phyloP scores from a whole-genome alignment of 2,888 invertebrate genomes.

The Sphecodes monilicornis region DNA sequence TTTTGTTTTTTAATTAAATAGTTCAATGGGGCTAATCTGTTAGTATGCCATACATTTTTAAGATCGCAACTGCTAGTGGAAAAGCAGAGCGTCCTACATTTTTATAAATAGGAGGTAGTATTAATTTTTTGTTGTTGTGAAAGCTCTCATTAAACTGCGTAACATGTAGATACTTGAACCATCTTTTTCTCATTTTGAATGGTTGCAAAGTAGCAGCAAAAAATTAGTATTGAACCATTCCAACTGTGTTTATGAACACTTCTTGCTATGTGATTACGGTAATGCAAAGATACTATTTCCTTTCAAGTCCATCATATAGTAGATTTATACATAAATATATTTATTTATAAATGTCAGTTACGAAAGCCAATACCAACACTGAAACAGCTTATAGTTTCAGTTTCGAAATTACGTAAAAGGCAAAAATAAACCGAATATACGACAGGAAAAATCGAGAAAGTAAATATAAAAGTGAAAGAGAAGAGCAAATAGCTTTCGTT shows the following conservation, averaged over 20 bases:
- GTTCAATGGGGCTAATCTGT: too few relatives aligned
- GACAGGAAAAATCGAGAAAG: neutral
- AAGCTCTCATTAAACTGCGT: too few relatives aligned
- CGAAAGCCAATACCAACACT: neutral
- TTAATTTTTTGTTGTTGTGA: too few relatives aligned
- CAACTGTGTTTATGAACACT: too few relatives aligned
- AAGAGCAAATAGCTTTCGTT: conserved; percentile 24
- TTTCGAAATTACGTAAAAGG: neutral
- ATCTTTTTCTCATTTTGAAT: neutral
- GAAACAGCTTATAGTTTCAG: neutral
- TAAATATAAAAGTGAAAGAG: conserved; percentile 17
- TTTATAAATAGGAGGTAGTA: too few relatives aligned
- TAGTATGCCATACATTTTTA: too few relatives aligned
- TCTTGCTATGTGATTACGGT: neutral
- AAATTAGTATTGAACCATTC: too few relatives aligned
- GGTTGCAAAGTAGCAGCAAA: neutral
- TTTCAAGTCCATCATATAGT: neutral
- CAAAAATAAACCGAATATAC: neutral
- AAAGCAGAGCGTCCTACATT: too few relatives aligned
- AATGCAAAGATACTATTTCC: neutral
- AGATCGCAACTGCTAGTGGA: too few relatives aligned
- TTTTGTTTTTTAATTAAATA: too few relatives aligned
- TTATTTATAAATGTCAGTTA: neutral
- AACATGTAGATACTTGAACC: too few relatives aligned
- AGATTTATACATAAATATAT: neutral